Conservation (phyloP, 2,113 vertebrate genomes). For the Tenrec ecaudatus region DNA sequence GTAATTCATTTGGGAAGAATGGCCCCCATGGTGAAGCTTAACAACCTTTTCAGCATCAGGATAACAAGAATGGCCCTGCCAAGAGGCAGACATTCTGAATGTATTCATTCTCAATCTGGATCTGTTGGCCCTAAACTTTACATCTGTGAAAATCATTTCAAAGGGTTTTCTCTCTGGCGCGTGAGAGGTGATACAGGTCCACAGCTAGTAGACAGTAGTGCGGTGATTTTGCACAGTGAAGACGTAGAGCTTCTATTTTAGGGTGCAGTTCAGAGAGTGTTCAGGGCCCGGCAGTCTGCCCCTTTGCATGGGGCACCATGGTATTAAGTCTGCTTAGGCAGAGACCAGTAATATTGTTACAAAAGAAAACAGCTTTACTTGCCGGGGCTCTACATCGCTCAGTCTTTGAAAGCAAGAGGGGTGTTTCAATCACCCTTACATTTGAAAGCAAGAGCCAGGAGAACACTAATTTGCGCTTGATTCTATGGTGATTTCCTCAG, state of each 20-base stretch:
- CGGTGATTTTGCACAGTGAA: constrained; percentile 56
- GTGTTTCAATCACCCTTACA: constrained; percentile 75
- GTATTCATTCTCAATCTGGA: constrained; percentile 17
- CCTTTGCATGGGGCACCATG: background rate
- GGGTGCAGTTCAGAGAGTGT: constrained; percentile 53
- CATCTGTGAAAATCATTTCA: constrained; percentile 4
- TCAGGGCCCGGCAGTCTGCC: constrained; percentile 37
- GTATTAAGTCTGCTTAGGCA: constrained; percentile 42
- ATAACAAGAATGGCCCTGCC: background rate
- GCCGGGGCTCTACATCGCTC: background rate
- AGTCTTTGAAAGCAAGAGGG: background rate
- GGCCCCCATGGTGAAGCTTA: background rate
- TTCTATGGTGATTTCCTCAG: constrained; percentile 38
- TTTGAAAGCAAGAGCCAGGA: constrained; percentile 58
- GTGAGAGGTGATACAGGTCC: constrained; percentile 38
- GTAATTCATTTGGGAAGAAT: constrained; percentile 53
- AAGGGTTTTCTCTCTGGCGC: constrained; percentile 13
- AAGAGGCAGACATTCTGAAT: constrained; percentile 1
- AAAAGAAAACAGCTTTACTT: constrained; percentile 15
- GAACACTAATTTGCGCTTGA: constrained; percentile 44
- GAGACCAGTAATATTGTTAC: constrained; percentile 45
- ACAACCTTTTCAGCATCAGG: background rate
- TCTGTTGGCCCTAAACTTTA: background rate
- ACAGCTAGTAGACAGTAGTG: constrained; percentile 36
- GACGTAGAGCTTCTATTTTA: constrained; percentile 46